Percentiles rank a stretch among this genome's conserved stretches.
These are phyloP conservation scores for Dendrolimus houi DNA, from an alignment of 2,888 invertebrate species.

Conservation along the genomic window DNA sequence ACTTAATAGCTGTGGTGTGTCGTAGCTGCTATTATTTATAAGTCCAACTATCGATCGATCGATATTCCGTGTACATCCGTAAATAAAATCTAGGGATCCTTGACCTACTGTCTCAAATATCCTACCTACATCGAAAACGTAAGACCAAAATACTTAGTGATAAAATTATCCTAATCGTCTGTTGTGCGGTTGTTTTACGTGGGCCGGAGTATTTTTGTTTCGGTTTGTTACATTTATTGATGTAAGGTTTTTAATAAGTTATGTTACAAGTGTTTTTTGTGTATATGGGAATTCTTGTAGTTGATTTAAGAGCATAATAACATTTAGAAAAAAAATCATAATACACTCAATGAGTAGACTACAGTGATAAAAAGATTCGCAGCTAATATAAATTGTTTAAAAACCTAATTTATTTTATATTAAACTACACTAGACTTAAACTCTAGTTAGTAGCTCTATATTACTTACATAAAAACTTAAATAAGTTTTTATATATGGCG, in stretches of 20 bases:
- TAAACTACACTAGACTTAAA: too few species aligned
- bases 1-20: background rate
- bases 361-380: too few species aligned
- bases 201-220: background rate
- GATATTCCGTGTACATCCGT: constrained; percentile 17
- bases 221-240: background rate
- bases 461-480: too few species aligned
- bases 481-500: too few species aligned
- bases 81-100: constrained; percentile 24
- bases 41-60: constrained; percentile 7
- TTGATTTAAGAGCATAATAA: too few species aligned
- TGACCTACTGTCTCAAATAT: constrained; percentile 37
- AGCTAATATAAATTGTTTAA: too few species aligned
- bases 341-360: too few species aligned
- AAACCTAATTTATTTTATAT: too few species aligned
- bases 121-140: constrained; percentile 17
- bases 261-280: constrained; percentile 11
- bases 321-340: too few species aligned
- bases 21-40: background rate
- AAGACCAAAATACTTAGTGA: constrained; percentile 9
- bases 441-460: too few species aligned
- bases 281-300: too few species aligned
- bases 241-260: constrained; percentile 1
- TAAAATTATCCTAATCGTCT: constrained; percentile 6
- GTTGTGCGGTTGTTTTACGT: background rate